Conservation (phyloP, 2,888 invertebrate species). For the Aspidiotus rigidus region DNA sequence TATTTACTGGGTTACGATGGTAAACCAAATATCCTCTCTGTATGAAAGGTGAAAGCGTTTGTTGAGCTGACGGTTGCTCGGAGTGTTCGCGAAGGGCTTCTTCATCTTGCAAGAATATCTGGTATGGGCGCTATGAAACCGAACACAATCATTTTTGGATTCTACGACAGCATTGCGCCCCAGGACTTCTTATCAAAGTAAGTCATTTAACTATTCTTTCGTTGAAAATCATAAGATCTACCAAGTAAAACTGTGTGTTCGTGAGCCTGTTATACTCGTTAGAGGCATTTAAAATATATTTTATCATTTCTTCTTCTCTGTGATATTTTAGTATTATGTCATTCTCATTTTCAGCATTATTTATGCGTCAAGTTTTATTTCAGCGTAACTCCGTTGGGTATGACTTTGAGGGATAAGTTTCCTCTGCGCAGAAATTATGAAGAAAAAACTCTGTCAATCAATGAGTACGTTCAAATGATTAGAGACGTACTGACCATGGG, state of each 20-base stretch:
- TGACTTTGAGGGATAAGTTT: conserved; percentile 27
- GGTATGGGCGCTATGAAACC: conserved; percentile 99
- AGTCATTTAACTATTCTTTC: background rate
- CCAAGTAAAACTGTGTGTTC: background rate
- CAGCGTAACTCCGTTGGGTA: conserved; percentile 35
- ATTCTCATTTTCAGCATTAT: no score
- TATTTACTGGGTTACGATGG: background rate
- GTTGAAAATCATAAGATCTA: background rate
- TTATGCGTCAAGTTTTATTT: conserved; percentile 7
- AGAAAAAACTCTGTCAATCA: conserved; percentile 43
- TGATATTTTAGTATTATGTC: no score
- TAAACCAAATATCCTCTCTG: conserved; percentile 18
- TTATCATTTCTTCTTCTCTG: no score
- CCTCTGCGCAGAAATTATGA: conserved; percentile 36
- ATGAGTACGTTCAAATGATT: conserved; percentile 76
- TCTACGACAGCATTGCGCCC: conserved; percentile 61
- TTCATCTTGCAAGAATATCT: conserved; percentile 79
- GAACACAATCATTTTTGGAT: conserved; percentile 91
- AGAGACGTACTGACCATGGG: conserved; percentile 81
- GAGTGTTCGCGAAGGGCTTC: conserved; percentile 78
- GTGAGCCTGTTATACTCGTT: background rate
- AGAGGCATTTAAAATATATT: background rate
- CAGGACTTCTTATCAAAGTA: conserved; percentile 16
- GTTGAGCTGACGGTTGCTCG: conserved; percentile 83
- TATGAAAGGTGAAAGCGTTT: conserved; percentile 72